These are phyloP conservation scores for Fragum fragum DNA, from an alignment of 2,888 invertebrate genomes.

Conservation along the genomic window DNA sequence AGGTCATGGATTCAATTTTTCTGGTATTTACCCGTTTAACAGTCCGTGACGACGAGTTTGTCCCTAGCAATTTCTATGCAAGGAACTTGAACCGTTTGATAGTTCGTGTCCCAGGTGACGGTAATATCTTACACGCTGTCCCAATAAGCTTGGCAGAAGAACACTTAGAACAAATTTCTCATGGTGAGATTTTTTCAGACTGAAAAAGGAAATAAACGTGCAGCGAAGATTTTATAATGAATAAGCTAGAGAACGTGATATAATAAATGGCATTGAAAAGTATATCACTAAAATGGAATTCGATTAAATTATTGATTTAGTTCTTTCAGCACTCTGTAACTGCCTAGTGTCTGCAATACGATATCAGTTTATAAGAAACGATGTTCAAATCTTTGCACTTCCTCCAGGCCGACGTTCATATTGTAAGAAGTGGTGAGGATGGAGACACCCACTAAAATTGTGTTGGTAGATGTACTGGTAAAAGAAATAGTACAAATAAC, in stretches of 20 bases:
- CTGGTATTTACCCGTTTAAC: neutral
- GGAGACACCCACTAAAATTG: conserved; percentile 27
- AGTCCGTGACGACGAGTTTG: neutral
- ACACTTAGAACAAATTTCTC: neutral
- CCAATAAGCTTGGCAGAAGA: conserved; percentile 6
- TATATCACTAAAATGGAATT: conserved; percentile 32
- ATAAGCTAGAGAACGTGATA: too few species aligned
- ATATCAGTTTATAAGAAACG: conserved; percentile 1
- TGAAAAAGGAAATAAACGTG: neutral
- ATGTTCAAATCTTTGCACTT: too few species aligned
- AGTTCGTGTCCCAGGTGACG: conserved; percentile 24
- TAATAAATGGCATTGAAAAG: too few species aligned
- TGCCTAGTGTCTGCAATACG: conserved; percentile 10
- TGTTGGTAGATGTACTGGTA: neutral
- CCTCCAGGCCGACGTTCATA: too few species aligned
- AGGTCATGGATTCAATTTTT: neutral
- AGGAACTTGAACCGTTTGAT: neutral
- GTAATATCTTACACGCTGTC: conserved; percentile 26
- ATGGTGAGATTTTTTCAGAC: neutral
- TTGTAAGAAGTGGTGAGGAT: neutral
- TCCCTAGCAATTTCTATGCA: neutral
- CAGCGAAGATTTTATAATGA: too few species aligned
- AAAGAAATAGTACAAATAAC: too few species aligned
- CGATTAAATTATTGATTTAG: conserved; percentile 35
- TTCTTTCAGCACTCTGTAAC: conserved; percentile 36